These are phyloP conservation scores for Myxocyprinus asiaticus DNA, from an alignment of 2,113 vertebrate genomes.

Conservation along the genomic window DNA sequence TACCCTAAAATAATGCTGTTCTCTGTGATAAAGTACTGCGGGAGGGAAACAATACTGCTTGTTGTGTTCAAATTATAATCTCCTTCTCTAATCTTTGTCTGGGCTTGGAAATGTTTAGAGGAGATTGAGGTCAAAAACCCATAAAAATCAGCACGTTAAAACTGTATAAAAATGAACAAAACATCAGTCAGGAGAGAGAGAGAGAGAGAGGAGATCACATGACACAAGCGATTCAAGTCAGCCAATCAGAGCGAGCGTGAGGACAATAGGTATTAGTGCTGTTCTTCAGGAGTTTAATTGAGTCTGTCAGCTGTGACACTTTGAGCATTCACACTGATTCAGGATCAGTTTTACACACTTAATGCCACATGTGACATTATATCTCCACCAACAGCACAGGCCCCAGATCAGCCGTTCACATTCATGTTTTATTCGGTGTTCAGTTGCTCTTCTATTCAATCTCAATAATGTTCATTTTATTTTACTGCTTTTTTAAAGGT, in stretches of 20 bases:
- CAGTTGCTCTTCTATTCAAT: too few relatives aligned
- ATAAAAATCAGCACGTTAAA: conserved; percentile 70
- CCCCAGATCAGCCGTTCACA: too few relatives aligned
- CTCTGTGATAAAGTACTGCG: too few relatives aligned
- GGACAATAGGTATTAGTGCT: conserved; percentile 55
- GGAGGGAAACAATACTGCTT: conserved; percentile 7
- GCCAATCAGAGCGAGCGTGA: conserved; percentile 50
- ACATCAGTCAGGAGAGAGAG: conserved; percentile 54
- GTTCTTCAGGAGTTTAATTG: conserved; percentile 55
- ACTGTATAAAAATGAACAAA: conserved; percentile 36
- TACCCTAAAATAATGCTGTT: neutral
- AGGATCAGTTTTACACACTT: neutral
- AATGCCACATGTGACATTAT: too few relatives aligned
- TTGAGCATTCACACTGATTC: conserved; percentile 41
- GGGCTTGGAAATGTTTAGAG: conserved; percentile 69
- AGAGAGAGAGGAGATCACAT: conserved; percentile 48
- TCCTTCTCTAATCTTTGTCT: conserved; percentile 69
- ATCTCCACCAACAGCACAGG: too few relatives aligned
- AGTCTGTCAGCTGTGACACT: conserved; percentile 54
- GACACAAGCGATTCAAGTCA: conserved; percentile 47
- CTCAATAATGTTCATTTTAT: too few relatives aligned
- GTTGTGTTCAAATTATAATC: conserved; percentile 68
- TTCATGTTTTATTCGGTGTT: too few relatives aligned
- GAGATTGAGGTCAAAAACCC: conserved; percentile 79
- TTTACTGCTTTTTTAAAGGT: too few relatives aligned